Evolutionary conservation across 2,888 invertebrate species (phyloP).

Genomic region (Eupithecia subumbrata): DNA sequence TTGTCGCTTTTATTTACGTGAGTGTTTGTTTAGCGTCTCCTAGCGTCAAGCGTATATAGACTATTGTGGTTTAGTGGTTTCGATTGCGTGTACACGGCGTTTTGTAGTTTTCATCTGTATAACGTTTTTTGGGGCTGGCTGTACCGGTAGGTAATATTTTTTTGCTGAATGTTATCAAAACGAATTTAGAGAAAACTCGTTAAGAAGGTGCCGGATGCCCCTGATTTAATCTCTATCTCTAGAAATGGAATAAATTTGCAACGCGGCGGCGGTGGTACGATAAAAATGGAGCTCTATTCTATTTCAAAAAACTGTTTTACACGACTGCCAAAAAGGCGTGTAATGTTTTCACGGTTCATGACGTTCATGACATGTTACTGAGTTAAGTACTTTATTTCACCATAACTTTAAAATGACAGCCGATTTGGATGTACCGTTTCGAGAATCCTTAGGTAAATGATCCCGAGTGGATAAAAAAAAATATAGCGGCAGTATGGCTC

Average conservation of each 20-base stretch:
- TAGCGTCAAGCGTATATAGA: too few relatives aligned
- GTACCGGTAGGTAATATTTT: neutral
- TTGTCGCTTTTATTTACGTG: too few relatives aligned
- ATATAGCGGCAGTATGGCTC: too few relatives aligned
- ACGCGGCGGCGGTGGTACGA: neutral
- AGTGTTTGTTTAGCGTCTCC: too few relatives aligned
- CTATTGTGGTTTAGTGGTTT: neutral
- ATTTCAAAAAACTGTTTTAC: neutral
- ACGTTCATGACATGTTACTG: neutral
- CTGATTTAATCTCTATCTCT: conserved; percentile 68
- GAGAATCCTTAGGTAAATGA: neutral
- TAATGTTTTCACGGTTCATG: neutral
- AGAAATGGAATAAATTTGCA: conserved; percentile 70
- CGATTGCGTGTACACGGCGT: neutral
- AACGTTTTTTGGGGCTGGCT: neutral
- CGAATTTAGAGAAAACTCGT: conserved; percentile 43
- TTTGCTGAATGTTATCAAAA: neutral
- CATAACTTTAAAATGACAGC: neutral
- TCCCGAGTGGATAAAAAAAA: neutral
- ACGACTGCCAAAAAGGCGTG: neutral
- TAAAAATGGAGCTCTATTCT: conserved; percentile 42
- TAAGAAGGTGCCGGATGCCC: conserved; percentile 61
- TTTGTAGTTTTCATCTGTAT: too few relatives aligned
- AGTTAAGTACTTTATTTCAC: neutral
- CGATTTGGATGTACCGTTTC: neutral